Base-by-base conservation (phyloP, 1,140 invertebrate genomes). In the Drosophila lacertosa region DNA sequence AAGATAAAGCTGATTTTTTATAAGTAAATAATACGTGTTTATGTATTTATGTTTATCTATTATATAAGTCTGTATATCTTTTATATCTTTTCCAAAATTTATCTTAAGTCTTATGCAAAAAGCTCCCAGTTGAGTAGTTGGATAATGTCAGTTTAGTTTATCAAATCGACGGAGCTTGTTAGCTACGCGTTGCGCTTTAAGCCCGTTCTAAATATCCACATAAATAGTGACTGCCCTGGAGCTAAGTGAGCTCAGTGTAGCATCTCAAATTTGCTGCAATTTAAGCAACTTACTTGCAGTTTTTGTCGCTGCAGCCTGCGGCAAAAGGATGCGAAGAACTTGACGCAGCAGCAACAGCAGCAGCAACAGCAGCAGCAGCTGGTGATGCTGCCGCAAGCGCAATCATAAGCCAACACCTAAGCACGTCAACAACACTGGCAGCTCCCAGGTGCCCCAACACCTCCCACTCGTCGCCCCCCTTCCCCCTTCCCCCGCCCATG, bases 341-440 rank as follows among this genome's bases (percentile, higher is more conserved):
- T 39, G 40, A n/a, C 37, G 51, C 44, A 18, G 42, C 32, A 11
- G 39, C 9, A 11, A 42, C 10, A 32, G 47, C 42, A 51, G 47
- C n/a, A 20, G 48, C 20, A 37, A 32, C 4, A 66, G 50, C 16
- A 63, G 51, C 32, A 76, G 76, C 80, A 86, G 70, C 77, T 80
- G 77, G 53, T 64, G 57, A 24, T 54, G 57, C 44, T 74, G 77
- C 77, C 70, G 48, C 53, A 66, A 76, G 74, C 62, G 77, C 81
- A 86, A 86, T 86, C 81, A 86, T 86, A 86, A 86, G 82, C 81
- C 82, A 86, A 86, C 82, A 86, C 81, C 81, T 88, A 86, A 86
- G 81, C 81, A 86, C 81, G 81, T 86, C 82, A 86, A 86, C 81
- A 86, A 83, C 81, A 86, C 54, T 65, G 67, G 40, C 66, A 65